Evolutionary conservation across 2,113 vertebrate genomes (phyloP), one percentile per base, ranked within the genome.

Genomic region (Indicator maculatus): DNA sequence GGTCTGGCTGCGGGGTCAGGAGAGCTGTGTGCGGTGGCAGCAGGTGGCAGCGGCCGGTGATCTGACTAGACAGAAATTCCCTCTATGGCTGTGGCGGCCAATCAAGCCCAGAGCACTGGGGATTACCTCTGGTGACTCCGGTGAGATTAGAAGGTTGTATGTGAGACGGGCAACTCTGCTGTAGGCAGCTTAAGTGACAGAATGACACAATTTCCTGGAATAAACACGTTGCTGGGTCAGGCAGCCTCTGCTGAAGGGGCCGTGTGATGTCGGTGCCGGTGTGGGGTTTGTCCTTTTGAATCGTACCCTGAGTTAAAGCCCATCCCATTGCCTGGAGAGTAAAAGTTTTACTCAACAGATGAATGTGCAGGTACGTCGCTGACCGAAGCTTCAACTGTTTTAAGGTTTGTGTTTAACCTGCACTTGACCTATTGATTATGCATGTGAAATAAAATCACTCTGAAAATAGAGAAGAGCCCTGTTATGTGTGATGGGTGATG

Each of bases 151-250:
- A 65, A 97, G 97, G 93, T 96, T 97, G 97, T 95, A 97, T 98
- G 98, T 96, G 98, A 98, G 98, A 98, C 97, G 98, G 97, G 96
- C 95, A 97, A 97, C 98, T 93, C 98, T 97, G 97, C 98, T 39
- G 67, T 58, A 97, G 98, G 97, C 96, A 93, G 98, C 97, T 98
- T 98, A 98, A 98, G 98, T 96, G 96, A 97, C 98, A 98, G 96
- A 97, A 98, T 98, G 98, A 98, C 98, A 98, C 96, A 89, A 90
- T 98, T 98, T 98, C 98, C 98, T 96, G 98, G 98, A 98, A 98
- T 98, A 98, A 98, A 97, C 97, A 97, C 79, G 90, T 96, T 96
- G 96, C 95, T 95, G 96, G 98, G 97, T 96, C 97, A 97, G 82
- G 96, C 98, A 96, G 97, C 96, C 97, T 96, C 95, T 61, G 97